Evolutionary conservation across 2,888 invertebrate species (phyloP).

Genomic region (Diabrotica balteata): DNA sequence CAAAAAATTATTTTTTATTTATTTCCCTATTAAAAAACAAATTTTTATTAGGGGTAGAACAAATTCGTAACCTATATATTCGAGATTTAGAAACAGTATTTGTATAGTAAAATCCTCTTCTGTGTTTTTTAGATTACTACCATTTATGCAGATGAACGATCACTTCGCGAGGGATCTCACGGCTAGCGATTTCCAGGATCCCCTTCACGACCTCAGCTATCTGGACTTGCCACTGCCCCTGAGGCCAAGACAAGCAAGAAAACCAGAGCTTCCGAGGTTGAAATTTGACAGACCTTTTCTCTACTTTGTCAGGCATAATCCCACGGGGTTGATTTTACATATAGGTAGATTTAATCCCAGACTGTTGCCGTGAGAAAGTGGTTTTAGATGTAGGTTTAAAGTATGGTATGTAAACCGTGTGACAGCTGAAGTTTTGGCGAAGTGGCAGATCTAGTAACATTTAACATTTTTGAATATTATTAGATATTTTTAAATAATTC

Average conservation of each 20-base stretch:
- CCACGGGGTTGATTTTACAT: slow-evolving; percentile 87
- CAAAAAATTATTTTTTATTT: no score
- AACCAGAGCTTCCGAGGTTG: slow-evolving; percentile 76
- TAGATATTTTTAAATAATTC: no score
- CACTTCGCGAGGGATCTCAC: slow-evolving; percentile 4
- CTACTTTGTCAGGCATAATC: slow-evolving; percentile 88
- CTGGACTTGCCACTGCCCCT: slow-evolving; percentile 70
- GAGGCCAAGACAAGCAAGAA: slow-evolving; percentile 74
- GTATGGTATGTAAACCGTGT: no score
- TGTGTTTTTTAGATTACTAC: slow-evolving; percentile 6
- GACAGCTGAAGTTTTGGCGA: no score
- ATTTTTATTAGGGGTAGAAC: no score
- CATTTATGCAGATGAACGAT: slow-evolving; percentile 11
- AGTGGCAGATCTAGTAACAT: no score
- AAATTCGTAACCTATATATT: no score
- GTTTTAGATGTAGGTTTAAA: not conserved
- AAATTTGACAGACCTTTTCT: slow-evolving; percentile 88
- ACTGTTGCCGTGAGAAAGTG: slow-evolving; percentile 70
- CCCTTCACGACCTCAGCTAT: slow-evolving; percentile 64
- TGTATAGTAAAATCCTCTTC: no score
- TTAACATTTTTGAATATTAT: no score
- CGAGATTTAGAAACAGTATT: no score
- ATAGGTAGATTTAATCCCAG: slow-evolving; percentile 89
- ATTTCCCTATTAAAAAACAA: no score
- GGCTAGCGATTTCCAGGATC: slow-evolving; percentile 67